phyloP scores from a whole-genome alignment of 2,888 invertebrate genomes.

The Hydrotaea cyrtoneurina region DNA sequence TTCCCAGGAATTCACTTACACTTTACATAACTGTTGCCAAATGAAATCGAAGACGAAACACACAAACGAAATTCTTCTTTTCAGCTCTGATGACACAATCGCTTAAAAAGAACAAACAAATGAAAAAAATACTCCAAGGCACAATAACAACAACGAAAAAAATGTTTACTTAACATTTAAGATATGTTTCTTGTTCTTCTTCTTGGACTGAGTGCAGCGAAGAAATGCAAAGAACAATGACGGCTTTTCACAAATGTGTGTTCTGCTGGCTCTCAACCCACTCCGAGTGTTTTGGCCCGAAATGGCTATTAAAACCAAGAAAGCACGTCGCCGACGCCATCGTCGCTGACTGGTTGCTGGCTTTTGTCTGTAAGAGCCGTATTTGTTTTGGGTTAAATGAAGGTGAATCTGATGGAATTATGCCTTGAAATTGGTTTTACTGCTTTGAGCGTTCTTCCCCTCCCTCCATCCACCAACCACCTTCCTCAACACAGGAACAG shows the following conservation, averaged over 20 bases:
- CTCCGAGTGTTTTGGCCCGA: conserved; percentile 19
- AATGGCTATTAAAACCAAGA: conserved; percentile 24
- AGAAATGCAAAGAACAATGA: background rate
- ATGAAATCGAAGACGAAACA: conserved; percentile 45
- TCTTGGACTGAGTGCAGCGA: background rate
- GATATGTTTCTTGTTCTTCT: background rate
- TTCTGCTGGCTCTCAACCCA: conserved; percentile 30
- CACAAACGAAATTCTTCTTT: conserved; percentile 27
- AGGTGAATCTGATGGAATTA: conserved; percentile 68
- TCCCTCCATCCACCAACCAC: too few relatives aligned
- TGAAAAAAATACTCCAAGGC: background rate
- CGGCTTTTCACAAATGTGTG: background rate
- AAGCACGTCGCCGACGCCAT: background rate
- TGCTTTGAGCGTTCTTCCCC: conserved; percentile 12
- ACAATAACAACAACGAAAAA: background rate
- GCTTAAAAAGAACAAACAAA: conserved; percentile 6
- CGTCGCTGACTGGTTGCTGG: background rate
- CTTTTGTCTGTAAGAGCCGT: background rate
- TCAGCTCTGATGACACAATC: conserved; percentile 34
- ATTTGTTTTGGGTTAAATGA: conserved; percentile 58
- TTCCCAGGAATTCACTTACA: conserved; percentile 29
- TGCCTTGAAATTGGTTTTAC: conserved; percentile 65
- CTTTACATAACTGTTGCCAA: conserved; percentile 40
- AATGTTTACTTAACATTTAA: conserved; percentile 11
- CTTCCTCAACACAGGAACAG: background rate